Evolutionary conservation across 2,888 invertebrate genomes (phyloP), one percentile per base, ranked within the genome.

Genomic region (Heliconius hortense): DNA sequence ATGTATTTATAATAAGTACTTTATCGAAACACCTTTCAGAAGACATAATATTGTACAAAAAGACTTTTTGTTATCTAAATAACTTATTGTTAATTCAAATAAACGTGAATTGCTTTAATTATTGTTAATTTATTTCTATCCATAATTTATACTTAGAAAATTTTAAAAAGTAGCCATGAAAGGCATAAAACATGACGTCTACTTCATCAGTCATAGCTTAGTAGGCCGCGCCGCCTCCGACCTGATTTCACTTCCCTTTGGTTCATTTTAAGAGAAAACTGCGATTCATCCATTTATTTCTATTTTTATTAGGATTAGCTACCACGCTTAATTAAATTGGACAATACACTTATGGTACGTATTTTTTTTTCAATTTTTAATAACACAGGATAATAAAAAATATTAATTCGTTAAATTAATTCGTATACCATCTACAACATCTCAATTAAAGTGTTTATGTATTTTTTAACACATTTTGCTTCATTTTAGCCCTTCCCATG

Each of bases 171-270:
- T 69, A 21, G 60, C 59, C 62, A 26, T 62, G 39, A 62, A 71
- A 26, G 43, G 21, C 43, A 71, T 70, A 64, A 71, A 74, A 63
- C 69, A 48, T 53, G 59, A 60, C 59, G 60, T 39, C 39, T 72
- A 72, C 59, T 76, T 68, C 74, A 72, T 74, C 72, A 48, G 56
- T 64, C 64, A 53, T 69, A 69, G 69, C 69, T 69, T 35, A 77
- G 76, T 77, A 80, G 80, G 77, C 75, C 80, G 71, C 63, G 59
- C 60, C 73, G 59, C 77, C 75, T 78, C 77, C 72, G 79, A 76
- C 82, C 82, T 78, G 82, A 83, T 84, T 84, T 84, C 82, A 79
- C 82, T 83, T 82, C 82, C 82, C 80, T 77, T 80, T 77, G 79
- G 79, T 77, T 76, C 78, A 81, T 82, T 83, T 81, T 80, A 82